A percentile compares a stretch with the other conserved stretches of the same genome.
These are phyloP conservation scores for Phylloscopus whistleri DNA, from an alignment of 2,113 vertebrate genomes.

Conservation along the genomic window DNA sequence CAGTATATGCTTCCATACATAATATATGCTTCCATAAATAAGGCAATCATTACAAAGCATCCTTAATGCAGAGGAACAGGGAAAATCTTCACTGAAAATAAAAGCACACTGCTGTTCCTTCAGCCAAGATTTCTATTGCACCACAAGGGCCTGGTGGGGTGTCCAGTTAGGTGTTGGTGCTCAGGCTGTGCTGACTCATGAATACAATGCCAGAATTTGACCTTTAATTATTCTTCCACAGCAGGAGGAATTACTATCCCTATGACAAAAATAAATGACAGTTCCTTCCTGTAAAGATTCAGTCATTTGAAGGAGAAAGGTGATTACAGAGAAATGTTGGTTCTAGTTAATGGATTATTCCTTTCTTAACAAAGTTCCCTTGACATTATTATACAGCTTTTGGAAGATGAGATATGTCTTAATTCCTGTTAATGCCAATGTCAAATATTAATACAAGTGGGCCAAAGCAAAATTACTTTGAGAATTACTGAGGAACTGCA, in stretches of 20 bases:
- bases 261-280: background rate
- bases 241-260: background rate
- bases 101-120: background rate
- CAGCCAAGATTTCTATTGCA: background rate
- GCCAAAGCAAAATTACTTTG: background rate
- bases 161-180: background rate
- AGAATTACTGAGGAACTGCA: background rate
- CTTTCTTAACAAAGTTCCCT: background rate
- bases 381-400: background rate
- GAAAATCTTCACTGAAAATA: background rate
- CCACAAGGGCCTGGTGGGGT: background rate
- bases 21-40: background rate
- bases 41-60: background rate
- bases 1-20: background rate
- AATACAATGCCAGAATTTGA: background rate
- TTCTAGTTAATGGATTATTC: background rate
- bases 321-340: background rate
- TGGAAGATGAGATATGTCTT: background rate
- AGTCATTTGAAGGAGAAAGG: background rate
- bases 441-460: background rate
- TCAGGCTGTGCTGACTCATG: background rate
- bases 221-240: slow-evolving; percentile 36
- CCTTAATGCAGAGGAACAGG: background rate
- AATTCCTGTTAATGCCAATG: background rate
- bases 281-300: background rate